Conservation (phyloP, 2,888 invertebrate species). For the Eristalis intricaria region DNA sequence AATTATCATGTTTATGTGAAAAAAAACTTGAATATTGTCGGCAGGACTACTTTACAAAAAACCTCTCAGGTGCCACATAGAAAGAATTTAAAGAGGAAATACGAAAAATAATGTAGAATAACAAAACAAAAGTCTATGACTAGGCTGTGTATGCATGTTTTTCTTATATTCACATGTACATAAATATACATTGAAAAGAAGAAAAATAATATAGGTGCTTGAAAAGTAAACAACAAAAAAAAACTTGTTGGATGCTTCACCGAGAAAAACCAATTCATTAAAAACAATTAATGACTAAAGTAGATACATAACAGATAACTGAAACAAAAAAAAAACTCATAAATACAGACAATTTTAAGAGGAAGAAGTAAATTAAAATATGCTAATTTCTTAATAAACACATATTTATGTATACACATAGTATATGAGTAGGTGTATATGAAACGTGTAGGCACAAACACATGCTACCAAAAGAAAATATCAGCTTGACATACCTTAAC, state of each 20-base stretch:
- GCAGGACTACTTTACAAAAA: not conserved
- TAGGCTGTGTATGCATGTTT: not conserved
- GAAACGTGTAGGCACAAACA: slow-evolving; percentile 3
- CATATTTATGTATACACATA: not conserved
- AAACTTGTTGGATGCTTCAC: not conserved
- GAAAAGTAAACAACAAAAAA: not conserved
- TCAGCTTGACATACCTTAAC: slow-evolving; percentile 53
- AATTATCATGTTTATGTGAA: not conserved
- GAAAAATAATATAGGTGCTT: not conserved
- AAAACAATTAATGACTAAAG: not conserved
- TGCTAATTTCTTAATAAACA: not conserved
- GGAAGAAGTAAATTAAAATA: slow-evolving; percentile 1
- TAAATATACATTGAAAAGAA: not conserved
- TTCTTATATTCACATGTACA: not conserved
- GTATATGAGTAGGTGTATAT: not conserved
- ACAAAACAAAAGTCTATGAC: not conserved
- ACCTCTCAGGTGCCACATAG: not conserved
- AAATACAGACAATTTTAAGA: not conserved
- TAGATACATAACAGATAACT: not conserved
- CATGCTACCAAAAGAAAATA: not conserved
- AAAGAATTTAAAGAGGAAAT: not conserved
- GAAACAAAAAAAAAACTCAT: not conserved
- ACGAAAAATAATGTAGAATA: not conserved
- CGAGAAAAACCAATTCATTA: not conserved
- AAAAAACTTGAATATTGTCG: not conserved